Conservation (phyloP, 2,888 invertebrate species). For the Exephanes ischioxanthus region DNA sequence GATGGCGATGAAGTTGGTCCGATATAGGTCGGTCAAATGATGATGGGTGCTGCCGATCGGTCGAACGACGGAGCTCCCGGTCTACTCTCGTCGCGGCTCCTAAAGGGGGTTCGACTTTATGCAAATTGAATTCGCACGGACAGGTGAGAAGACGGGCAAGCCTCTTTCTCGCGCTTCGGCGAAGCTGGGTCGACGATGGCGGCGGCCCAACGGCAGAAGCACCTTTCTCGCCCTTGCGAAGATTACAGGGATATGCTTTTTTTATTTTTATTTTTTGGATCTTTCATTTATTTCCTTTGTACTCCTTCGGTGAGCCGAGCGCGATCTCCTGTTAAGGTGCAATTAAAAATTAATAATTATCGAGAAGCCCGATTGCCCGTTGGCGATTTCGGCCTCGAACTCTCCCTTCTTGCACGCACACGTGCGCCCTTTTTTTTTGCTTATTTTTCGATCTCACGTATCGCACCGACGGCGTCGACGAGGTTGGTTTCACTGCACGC, state of each 20-base stretch:
- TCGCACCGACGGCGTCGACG: slow-evolving; percentile 1
- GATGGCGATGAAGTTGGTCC: slow-evolving; percentile 51
- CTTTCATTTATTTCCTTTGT: slow-evolving; percentile 49
- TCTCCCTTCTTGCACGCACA: slow-evolving; percentile 1
- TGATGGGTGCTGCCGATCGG: slow-evolving; percentile 8
- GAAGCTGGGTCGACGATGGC: slow-evolving; percentile 22
- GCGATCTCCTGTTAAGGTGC: slow-evolving; percentile 62
- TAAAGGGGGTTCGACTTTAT: slow-evolving; percentile 65
- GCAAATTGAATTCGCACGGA: slow-evolving; percentile 64
- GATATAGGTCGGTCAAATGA: slow-evolving; percentile 29
- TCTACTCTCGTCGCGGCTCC: slow-evolving; percentile 11
- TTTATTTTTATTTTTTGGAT: slow-evolving; percentile 42
- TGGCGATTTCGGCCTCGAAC: slow-evolving; percentile 25
- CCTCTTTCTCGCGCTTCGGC: slow-evolving; percentile 45
- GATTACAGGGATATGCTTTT: slow-evolving; percentile 49
- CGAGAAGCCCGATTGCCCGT: slow-evolving; percentile 52
- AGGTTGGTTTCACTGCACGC: not conserved
- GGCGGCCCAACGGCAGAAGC: slow-evolving; percentile 33
- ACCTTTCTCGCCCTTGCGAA: slow-evolving; percentile 32
- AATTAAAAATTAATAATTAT: slow-evolving; percentile 72
- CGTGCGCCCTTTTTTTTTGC: not conserved
- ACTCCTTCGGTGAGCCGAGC: slow-evolving; percentile 11
- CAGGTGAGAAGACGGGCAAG: slow-evolving; percentile 64
- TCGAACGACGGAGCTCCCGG: slow-evolving; percentile 47
- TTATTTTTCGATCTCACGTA: slow-evolving; percentile 10